Base-by-base conservation (phyloP, 1,140 invertebrate genomes). In the Zaprionus capensis region DNA sequence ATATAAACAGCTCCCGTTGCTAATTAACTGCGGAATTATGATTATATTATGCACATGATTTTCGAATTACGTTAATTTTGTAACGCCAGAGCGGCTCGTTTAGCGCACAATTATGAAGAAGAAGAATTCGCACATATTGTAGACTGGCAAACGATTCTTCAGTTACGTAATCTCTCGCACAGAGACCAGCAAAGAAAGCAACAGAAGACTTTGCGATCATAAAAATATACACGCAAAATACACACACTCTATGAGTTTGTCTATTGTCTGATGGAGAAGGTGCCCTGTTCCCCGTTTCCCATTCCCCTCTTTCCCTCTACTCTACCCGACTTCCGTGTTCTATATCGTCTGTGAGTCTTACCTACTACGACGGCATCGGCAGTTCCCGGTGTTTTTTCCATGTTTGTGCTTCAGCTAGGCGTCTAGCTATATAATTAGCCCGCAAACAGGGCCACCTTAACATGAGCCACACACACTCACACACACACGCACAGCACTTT, bases 371-470 rank as follows among this genome's bases (percentile, higher is more conserved):
- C 69, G 31, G 63, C 56, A 38, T 53, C 41, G 51, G 24, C 67
- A 46, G 46, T 73, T 78, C 71, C 78, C 74, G 76, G 71, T 80
- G 76, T 76, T 73, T 57, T 81, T 75, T 90, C 85, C 85, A 90
- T 90, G 82, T 67, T 75, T 88, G 63, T 80, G 86, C 82, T 90
- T 71, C 81, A 83, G 69, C 79, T 79, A 90, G 67, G 31, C 41
- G 72, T 77, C 67, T 84, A 82, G 68, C 81, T 79, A 77, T 90
- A 90, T 90, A 90, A 90, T 90, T 90, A 90, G 85, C 72, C 71
- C 76, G 67, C 64, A 74, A 86, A 82, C 76, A 71, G 86, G 86
- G 86, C 76, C 79, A 85, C 76, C 66, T 71, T 75, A 81, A 76
- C 76, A 88, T 88, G 78, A 62, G 70, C 71, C 55, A 56, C 65